These are phyloP conservation scores for Lithophane leautieri DNA, from an alignment of 2,888 invertebrate genomes.

Conservation along the genomic window DNA sequence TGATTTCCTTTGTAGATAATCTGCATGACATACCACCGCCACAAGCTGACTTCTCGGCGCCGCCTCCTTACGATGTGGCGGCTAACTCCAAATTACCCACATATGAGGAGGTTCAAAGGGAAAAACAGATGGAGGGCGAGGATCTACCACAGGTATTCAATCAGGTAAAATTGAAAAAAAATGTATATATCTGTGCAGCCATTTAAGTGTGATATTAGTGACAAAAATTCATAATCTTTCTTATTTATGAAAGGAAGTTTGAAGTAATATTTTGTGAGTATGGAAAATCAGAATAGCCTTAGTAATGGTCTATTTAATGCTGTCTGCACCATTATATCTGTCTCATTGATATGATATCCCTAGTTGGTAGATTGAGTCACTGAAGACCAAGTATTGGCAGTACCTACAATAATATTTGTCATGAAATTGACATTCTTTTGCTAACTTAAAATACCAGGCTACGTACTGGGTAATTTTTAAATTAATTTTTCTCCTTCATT, in stretches of 20 bases:
- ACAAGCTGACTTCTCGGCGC: constrained; percentile 95
- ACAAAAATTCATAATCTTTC: background rate
- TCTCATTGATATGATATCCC: background rate
- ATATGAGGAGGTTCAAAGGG: constrained; percentile 97
- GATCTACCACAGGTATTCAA: constrained; percentile 83
- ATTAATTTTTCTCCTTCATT: background rate
- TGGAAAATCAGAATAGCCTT: background rate
- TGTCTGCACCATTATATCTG: background rate
- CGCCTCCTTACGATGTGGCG: constrained; percentile 96
- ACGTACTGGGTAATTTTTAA: background rate
- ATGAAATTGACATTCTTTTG: background rate
- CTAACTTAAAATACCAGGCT: background rate
- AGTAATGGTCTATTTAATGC: background rate
- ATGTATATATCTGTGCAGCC: background rate
- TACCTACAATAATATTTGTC: constrained; percentile 8
- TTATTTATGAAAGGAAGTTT: background rate
- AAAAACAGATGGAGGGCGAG: constrained; percentile 95
- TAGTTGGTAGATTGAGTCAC: constrained; percentile 1
- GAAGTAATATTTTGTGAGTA: background rate
- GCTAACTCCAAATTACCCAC: constrained; percentile 95
- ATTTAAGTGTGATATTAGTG: background rate
- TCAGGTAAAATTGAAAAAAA: constrained; percentile 19
- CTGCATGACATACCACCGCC: constrained; percentile 94
- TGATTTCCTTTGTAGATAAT: constrained; percentile 72
- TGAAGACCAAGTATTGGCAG: background rate